phyloP scores from a whole-genome alignment of 2,888 invertebrate genomes.

The Tinea trinotella region DNA sequence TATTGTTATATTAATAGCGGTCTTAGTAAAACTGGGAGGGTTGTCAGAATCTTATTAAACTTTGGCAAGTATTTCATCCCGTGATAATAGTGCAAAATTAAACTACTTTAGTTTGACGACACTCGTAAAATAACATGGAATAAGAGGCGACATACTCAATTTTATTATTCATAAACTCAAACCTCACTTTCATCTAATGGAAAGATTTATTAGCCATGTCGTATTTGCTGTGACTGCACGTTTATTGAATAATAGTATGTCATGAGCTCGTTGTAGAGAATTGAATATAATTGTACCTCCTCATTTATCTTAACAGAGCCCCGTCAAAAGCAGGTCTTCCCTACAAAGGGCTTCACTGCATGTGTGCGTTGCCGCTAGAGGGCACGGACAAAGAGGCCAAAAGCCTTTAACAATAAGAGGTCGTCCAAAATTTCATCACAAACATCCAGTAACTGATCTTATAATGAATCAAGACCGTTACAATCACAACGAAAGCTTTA shows the following conservation, averaged over 20 bases:
- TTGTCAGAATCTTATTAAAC: conserved; percentile 8
- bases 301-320: conserved; percentile 56
- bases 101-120: conserved; percentile 9
- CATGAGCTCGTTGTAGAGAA: conserved; percentile 33
- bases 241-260: conserved; percentile 32
- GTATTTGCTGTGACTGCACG: conserved; percentile 13
- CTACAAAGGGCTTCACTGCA: conserved; percentile 48
- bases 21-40: neutral
- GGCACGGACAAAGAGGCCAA: conserved; percentile 37
- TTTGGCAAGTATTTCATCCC: neutral
- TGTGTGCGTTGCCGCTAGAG: conserved; percentile 40
- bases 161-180: conserved; percentile 13
- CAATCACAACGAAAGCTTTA: neutral
- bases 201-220: conserved; percentile 15
- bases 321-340: conserved; percentile 47
- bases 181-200: conserved; percentile 15
- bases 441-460: conserved; percentile 27
- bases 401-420: conserved; percentile 36
- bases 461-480: conserved; percentile 36
- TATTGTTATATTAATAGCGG: neutral
- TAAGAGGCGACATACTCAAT: conserved; percentile 4
- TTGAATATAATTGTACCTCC: conserved; percentile 51
- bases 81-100: conserved; percentile 7
- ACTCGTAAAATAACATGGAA: conserved; percentile 6
- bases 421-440: conserved; percentile 37